Evolutionary conservation across 2,797 vertebrate species (phyloP).

Genomic region (Epinephelus malabaricus): DNA sequence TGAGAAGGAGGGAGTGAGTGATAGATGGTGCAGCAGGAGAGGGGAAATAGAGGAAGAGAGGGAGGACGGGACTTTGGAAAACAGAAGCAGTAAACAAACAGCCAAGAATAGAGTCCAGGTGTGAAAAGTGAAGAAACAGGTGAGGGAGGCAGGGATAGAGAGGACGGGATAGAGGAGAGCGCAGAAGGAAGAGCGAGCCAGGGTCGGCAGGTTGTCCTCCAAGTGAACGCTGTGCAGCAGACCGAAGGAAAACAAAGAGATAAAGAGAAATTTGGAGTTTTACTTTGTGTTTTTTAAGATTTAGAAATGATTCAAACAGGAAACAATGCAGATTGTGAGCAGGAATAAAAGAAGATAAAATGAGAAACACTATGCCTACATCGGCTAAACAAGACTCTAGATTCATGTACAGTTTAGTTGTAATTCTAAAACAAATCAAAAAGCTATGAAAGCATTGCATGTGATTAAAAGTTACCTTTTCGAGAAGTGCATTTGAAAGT

Average conservation of each 20-base stretch:
- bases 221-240: slow-evolving; percentile 13
- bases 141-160: slow-evolving; percentile 65
- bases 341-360: no score
- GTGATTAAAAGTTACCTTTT: background rate
- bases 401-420: background rate
- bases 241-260: background rate
- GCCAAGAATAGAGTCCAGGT: slow-evolving; percentile 84
- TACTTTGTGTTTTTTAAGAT: background rate
- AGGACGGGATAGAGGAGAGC: slow-evolving; percentile 63
- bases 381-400: background rate
- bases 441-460: background rate
- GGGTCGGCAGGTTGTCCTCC: slow-evolving; percentile 43
- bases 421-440: background rate
- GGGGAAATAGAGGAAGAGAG: slow-evolving; percentile 65
- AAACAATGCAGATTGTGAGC: no score
- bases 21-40: slow-evolving; percentile 78
- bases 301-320: no score
- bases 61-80: slow-evolving; percentile 71
- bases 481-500: background rate
- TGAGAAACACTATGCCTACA: no score
- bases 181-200: slow-evolving; percentile 34
- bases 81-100: slow-evolving; percentile 81
- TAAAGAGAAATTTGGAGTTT: background rate
- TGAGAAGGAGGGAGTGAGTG: slow-evolving; percentile 82
- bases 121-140: slow-evolving; percentile 72